These are phyloP conservation scores for Miltochrista miniata DNA, from an alignment of 2,888 invertebrate genomes.

Conservation along the genomic window DNA sequence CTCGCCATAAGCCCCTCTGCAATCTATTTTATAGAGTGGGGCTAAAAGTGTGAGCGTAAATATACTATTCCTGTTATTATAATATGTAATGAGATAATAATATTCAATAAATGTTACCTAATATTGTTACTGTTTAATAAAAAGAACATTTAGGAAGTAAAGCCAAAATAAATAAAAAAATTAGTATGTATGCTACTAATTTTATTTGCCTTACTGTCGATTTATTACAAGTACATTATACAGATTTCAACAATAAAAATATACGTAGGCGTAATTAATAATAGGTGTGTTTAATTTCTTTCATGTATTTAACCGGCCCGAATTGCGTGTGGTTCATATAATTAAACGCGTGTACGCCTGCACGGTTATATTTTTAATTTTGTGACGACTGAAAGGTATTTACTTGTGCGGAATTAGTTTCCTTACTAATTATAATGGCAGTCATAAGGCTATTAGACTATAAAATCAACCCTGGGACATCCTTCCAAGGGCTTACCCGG, in stretches of 20 bases:
- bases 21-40: too few species aligned
- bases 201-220: not conserved
- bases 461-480: too few species aligned
- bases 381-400: slow-evolving; percentile 1
- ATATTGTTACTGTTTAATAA: too few species aligned
- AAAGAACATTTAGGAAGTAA: too few species aligned
- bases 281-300: slow-evolving; percentile 12
- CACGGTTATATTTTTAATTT: slow-evolving; percentile 10
- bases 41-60: too few species aligned
- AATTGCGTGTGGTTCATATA: slow-evolving; percentile 9
- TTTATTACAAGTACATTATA: not conserved
- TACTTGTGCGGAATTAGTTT: slow-evolving; percentile 5
- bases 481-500: too few species aligned
- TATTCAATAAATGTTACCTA: too few species aligned
- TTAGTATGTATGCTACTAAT: too few species aligned
- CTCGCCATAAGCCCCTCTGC: too few species aligned
- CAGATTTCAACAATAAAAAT: not conserved
- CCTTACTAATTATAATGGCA: not conserved
- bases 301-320: slow-evolving; percentile 2
- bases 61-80: too few species aligned
- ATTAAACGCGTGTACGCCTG: slow-evolving; percentile 6
- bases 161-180: not conserved
- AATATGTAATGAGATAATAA: too few species aligned
- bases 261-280: slow-evolving; percentile 9
- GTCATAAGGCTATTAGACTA: not conserved